phyloP scores from a whole-genome alignment of 2,888 invertebrate genomes.

The Limnephilus lunatus region DNA sequence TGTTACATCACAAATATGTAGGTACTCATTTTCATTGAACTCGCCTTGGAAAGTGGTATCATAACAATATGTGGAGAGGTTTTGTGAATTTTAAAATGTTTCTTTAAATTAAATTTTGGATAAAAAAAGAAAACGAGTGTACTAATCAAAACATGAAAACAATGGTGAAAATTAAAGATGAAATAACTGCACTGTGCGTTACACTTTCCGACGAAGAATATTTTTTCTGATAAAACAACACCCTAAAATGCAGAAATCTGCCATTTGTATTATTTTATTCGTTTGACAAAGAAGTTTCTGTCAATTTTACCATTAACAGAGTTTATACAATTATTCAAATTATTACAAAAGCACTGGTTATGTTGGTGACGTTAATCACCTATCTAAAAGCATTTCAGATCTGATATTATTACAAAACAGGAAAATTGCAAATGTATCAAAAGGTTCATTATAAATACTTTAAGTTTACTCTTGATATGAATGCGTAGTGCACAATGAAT shows the following conservation, averaged over 20 bases:
- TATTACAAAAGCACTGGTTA: not conserved
- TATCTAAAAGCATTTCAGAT: not conserved
- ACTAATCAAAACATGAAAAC: not conserved
- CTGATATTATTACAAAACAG: constrained; percentile 39
- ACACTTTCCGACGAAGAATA: not conserved
- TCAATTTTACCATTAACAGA: too few relatives aligned
- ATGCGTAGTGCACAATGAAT: constrained; percentile 33
- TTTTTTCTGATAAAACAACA: not conserved
- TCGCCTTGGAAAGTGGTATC: too few relatives aligned
- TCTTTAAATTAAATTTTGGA: not conserved
- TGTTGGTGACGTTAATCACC: not conserved
- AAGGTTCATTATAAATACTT: constrained; percentile 38
- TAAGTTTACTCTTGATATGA: constrained; percentile 46
- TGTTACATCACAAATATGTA: too few relatives aligned
- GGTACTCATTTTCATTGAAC: too few relatives aligned
- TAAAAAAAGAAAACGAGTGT: not conserved
- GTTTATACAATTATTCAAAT: too few relatives aligned
- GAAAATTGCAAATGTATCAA: constrained; percentile 47
- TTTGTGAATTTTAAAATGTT: not conserved
- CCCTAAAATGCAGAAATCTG: not conserved
- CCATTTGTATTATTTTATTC: not conserved
- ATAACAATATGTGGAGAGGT: not conserved
- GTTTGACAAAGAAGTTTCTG: not conserved
- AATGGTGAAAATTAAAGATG: not conserved
- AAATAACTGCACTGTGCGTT: not conserved